phyloP scores from a whole-genome alignment of 2,113 vertebrate genomes.

The Orycteropus afer region DNA sequence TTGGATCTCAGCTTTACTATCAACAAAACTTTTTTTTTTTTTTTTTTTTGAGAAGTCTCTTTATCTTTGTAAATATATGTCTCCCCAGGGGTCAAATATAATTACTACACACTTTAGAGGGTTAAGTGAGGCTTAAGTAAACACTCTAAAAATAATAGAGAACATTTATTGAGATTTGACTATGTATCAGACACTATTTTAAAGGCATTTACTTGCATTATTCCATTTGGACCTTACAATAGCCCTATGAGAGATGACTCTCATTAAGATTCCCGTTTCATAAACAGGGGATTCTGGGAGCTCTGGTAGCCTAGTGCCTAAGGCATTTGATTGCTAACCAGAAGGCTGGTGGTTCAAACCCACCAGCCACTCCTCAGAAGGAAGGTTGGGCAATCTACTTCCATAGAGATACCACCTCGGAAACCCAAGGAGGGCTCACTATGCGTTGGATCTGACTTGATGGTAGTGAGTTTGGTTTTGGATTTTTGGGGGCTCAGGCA shows the following conservation, averaged over 20 bases:
- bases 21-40: too few species aligned
- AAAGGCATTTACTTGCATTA: not conserved
- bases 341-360: too few species aligned
- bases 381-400: too few species aligned
- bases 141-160: constrained; percentile 12
- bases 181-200: not conserved
- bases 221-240: not conserved
- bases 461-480: too few species aligned
- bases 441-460: too few species aligned
- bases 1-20: too few species aligned
- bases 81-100: not conserved
- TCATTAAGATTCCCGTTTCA: not conserved
- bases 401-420: too few species aligned
- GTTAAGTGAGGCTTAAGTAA: not conserved
- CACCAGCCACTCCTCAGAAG: too few species aligned
- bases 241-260: not conserved
- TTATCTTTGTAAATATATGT: not conserved
- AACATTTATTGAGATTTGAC: not conserved
- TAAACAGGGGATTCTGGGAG: not conserved
- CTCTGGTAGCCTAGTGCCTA: too few species aligned
- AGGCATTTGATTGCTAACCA: too few species aligned
- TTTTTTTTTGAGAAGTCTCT: not conserved
- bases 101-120: not conserved
- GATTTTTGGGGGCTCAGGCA: not conserved
- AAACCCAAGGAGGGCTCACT: too few species aligned